Percentiles rank a stretch among this genome's conserved stretches.
phyloP scores from a whole-genome alignment of 2,888 invertebrate genomes.

The Acanthoscelides obtectus region DNA sequence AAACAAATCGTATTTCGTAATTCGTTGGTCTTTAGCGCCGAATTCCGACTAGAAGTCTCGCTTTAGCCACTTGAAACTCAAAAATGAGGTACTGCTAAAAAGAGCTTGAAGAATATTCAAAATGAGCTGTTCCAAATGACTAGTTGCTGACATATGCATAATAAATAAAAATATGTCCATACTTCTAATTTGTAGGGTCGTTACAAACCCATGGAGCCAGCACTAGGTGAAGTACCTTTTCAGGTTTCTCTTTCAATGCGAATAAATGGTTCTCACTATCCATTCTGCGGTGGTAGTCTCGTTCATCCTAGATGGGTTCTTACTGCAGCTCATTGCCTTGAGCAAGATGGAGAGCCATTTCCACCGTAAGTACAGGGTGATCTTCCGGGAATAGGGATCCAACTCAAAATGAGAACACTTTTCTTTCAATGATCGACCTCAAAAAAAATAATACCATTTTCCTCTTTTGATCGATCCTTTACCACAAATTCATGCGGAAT shows the following conservation, averaged over 20 bases:
- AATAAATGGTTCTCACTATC: slow-evolving; percentile 30
- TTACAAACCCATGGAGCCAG: slow-evolving; percentile 38
- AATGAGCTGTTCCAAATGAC: no score
- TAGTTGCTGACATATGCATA: no score
- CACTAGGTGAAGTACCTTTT: slow-evolving; percentile 39
- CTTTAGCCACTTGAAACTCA: no score
- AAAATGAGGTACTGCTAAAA: no score
- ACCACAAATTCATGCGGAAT: no score
- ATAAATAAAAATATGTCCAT: no score
- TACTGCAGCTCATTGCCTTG: slow-evolving; percentile 45
- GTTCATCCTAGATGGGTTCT: slow-evolving; percentile 44
- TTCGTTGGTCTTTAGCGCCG: no score
- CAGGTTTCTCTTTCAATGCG: slow-evolving; percentile 40
- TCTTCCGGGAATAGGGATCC: background rate
- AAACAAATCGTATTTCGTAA: no score
- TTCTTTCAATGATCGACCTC: no score
- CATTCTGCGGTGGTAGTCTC: slow-evolving; percentile 44
- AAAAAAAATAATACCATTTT: background rate
- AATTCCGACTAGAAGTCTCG: no score
- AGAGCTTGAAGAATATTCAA: no score
- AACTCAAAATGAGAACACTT: background rate
- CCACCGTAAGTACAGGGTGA: slow-evolving; percentile 34
- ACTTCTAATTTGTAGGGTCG: slow-evolving; percentile 20
- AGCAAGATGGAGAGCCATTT: slow-evolving; percentile 36
- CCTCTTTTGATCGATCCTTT: background rate